These are phyloP conservation scores for Conistra vaccinii DNA, from an alignment of 2,888 invertebrate species.

Conservation along the genomic window DNA sequence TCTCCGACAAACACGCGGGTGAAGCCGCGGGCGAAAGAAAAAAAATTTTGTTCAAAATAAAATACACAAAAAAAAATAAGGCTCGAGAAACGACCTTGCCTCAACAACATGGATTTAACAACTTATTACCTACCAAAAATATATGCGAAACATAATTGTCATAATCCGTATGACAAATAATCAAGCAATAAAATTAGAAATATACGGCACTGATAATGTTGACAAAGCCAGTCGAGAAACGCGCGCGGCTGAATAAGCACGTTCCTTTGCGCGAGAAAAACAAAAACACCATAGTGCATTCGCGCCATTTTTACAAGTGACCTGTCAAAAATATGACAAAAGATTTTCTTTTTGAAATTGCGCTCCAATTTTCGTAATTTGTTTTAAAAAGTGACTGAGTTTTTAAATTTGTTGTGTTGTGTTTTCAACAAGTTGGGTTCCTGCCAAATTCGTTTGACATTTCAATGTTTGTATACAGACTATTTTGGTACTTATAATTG, in stretches of 20 bases:
- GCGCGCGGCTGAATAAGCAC: conserved; percentile 48
- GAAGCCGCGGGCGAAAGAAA: too few relatives aligned
- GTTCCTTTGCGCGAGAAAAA: conserved; percentile 39
- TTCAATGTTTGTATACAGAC: conserved; percentile 52
- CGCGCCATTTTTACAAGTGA: conserved; percentile 36
- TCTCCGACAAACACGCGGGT: too few relatives aligned
- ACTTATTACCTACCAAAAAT: conserved; percentile 3
- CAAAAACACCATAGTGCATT: conserved; percentile 29
- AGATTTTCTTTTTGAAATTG: neutral
- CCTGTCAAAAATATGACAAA: conserved; percentile 33
- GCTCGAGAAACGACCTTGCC: neutral
- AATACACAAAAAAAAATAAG: conserved; percentile 8
- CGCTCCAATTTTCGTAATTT: conserved; percentile 1
- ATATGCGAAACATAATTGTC: conserved; percentile 17
- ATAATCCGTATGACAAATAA: conserved; percentile 36
- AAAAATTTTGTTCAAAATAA: neutral
- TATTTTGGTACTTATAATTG: conserved; percentile 33
- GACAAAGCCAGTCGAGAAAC: conserved; percentile 54
- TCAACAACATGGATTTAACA: conserved; percentile 4
- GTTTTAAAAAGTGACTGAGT: conserved; percentile 14
- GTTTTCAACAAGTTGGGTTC: conserved; percentile 43
- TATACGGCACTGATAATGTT: conserved; percentile 42
- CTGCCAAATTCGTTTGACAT: conserved; percentile 48
- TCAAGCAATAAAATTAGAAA: conserved; percentile 21
- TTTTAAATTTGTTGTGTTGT: conserved; percentile 37